Conservation (phyloP, 2,888 invertebrate genomes). For the Cephus nigrinus region DNA sequence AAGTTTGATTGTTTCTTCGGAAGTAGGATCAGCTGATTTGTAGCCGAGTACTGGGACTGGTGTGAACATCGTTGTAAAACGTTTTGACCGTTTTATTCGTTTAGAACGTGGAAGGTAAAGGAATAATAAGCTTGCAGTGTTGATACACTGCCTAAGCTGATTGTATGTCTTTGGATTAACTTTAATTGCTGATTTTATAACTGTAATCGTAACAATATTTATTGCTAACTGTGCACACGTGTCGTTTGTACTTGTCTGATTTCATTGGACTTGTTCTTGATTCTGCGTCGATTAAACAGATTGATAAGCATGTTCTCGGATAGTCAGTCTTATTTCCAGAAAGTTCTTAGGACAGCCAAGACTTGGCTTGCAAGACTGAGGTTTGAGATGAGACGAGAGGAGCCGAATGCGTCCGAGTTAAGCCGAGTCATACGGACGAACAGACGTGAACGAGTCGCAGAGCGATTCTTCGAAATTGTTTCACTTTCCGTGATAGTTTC, state of each 20-base stretch:
- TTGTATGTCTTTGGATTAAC: not conserved
- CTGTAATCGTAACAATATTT: not conserved
- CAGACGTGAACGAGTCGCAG: not conserved
- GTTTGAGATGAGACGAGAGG: not conserved
- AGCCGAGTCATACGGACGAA: not conserved
- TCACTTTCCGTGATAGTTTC: not conserved
- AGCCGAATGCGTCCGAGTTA: not conserved
- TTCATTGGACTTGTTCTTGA: constrained; percentile 31
- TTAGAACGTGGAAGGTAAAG: not conserved
- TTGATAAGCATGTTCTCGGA: not conserved
- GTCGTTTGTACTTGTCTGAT: constrained; percentile 28
- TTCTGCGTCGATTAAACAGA: not conserved
- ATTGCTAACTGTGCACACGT: constrained; percentile 16
- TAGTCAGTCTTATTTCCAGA: constrained; percentile 24
- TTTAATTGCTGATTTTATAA: not conserved
- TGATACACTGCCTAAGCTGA: not conserved
- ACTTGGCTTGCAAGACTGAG: not conserved
- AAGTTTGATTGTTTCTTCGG: not conserved
- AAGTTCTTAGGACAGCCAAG: not conserved
- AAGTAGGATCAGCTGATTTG: not conserved
- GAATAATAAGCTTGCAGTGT: not conserved
- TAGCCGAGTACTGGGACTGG: not conserved
- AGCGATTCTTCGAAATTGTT: not conserved
- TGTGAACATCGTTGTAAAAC: not conserved
- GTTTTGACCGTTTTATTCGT: not conserved